Percentiles rank a stretch among this genome's conserved stretches.
Evolutionary conservation across 2,888 invertebrate species (phyloP).

Genomic region (Aspidiotus destructor): DNA sequence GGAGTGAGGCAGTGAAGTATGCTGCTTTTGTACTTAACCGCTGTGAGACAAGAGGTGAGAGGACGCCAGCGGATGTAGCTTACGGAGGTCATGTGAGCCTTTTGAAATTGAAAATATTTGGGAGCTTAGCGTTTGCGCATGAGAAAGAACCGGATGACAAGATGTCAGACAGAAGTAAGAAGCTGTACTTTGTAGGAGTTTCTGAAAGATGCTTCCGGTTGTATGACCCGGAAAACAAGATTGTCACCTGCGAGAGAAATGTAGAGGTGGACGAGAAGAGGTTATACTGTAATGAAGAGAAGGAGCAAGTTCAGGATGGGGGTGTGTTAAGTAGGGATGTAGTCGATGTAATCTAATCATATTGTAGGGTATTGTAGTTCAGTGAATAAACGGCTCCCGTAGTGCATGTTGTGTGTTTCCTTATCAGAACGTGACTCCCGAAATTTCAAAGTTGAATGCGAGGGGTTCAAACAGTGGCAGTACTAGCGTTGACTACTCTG

Average conservation of each 20-base stretch:
- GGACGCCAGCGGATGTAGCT: background rate
- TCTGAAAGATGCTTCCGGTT: background rate
- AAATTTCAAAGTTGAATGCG: too few relatives aligned
- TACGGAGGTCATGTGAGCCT: too few relatives aligned
- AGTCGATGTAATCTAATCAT: too few relatives aligned
- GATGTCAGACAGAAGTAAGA: background rate
- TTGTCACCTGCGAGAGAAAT: background rate
- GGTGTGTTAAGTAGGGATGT: too few relatives aligned
- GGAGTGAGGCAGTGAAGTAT: slow-evolving; percentile 7
- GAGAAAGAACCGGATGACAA: background rate
- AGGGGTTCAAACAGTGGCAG: too few relatives aligned
- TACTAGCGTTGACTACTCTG: too few relatives aligned
- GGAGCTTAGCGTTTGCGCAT: background rate
- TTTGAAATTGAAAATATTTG: background rate
- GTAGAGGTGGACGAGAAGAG: background rate
- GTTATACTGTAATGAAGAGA: too few relatives aligned
- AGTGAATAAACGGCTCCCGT: too few relatives aligned
- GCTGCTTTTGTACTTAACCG: slow-evolving; percentile 6
- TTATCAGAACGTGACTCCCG: too few relatives aligned
- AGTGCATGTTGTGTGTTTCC: too few relatives aligned
- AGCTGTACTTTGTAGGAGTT: background rate
- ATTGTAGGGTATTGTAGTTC: too few relatives aligned
- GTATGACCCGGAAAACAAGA: background rate
- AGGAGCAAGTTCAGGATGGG: too few relatives aligned
- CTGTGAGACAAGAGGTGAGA: background rate